Conservation (phyloP, 1,140 invertebrate genomes). For the Drosophila grimshawi region DNA sequence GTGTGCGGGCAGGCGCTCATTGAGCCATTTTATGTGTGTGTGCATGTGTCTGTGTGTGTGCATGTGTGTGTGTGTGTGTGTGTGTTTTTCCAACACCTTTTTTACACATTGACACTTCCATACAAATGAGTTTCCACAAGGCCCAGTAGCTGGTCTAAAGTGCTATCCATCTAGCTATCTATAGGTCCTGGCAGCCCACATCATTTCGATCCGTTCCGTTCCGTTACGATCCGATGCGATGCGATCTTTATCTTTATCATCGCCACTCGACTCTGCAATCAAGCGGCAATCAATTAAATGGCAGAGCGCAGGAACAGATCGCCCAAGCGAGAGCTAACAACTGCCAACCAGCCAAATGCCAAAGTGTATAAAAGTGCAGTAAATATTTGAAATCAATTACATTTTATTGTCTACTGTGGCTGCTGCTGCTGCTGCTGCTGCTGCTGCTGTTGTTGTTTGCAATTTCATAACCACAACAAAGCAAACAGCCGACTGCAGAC, state of each 20-base stretch:
- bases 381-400: slow-evolving; percentile 82
- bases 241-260: slow-evolving; percentile 56
- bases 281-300: slow-evolving; percentile 80
- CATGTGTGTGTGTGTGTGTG: slow-evolving; percentile 30
- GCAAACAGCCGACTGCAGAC: slow-evolving; percentile 26
- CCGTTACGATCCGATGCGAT: slow-evolving; percentile 36
- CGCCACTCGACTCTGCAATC: slow-evolving; percentile 62
- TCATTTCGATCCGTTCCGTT: slow-evolving; percentile 15
- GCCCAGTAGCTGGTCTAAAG: not conserved
- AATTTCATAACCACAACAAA: slow-evolving; percentile 81
- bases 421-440: not conserved
- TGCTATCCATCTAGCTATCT: not conserved
- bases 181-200: slow-evolving; percentile 36
- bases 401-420: slow-evolving; percentile 60
- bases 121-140: slow-evolving; percentile 43
- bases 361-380: slow-evolving; percentile 43
- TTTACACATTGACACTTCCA: slow-evolving; percentile 78
- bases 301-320: slow-evolving; percentile 16
- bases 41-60: slow-evolving; percentile 4
- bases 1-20: slow-evolving; percentile 23
- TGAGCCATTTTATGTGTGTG: slow-evolving; percentile 18
- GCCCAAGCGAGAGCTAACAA: slow-evolving; percentile 7
- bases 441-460: slow-evolving; percentile 50
- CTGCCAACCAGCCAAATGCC: slow-evolving; percentile 40
- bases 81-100: slow-evolving; percentile 77